These are phyloP conservation scores for Micrasema minimum DNA, from an alignment of 1,140 invertebrate species.

Conservation along the genomic window DNA sequence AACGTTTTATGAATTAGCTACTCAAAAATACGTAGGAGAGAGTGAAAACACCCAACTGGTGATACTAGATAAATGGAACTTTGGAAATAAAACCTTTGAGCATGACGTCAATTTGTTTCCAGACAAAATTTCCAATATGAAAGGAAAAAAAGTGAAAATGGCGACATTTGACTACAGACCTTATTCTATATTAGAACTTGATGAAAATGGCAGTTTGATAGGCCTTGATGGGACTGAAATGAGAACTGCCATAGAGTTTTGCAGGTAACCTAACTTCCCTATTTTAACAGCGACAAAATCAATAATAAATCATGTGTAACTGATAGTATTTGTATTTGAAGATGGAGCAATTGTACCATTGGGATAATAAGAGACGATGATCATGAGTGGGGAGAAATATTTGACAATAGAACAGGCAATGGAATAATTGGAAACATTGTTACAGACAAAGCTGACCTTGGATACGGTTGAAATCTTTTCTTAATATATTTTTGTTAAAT, in stretches of 20 bases:
- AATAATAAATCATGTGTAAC: neutral
- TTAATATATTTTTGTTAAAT: neutral
- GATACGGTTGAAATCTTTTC: conserved; percentile 59
- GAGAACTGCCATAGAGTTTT: conserved; percentile 57
- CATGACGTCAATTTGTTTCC: conserved; percentile 51
- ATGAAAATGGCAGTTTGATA: conserved; percentile 42
- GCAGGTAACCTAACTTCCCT: conserved; percentile 32
- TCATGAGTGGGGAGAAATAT: conserved; percentile 70
- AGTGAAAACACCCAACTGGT: conserved; percentile 32
- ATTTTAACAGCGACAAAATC: neutral
- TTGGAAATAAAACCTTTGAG: conserved; percentile 28
- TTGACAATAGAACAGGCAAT: conserved; percentile 68
- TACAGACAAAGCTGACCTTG: conserved; percentile 69
- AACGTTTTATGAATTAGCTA: conserved; percentile 39
- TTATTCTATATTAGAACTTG: conserved; percentile 52
- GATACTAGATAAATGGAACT: conserved; percentile 44
- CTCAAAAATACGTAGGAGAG: conserved; percentile 43
- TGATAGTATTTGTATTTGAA: conserved; percentile 48
- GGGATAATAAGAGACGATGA: conserved; percentile 64
- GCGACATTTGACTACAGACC: conserved; percentile 55
- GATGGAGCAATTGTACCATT: conserved; percentile 66
- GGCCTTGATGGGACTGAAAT: conserved; percentile 62
- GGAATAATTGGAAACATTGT: conserved; percentile 69
- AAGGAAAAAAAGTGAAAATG: conserved; percentile 48
- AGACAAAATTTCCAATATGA: conserved; percentile 52